A percentile compares a stretch with the other conserved stretches of the same genome.
Conservation (phyloP, 2,888 invertebrate species). For the Stictocephala bisonia region DNA sequence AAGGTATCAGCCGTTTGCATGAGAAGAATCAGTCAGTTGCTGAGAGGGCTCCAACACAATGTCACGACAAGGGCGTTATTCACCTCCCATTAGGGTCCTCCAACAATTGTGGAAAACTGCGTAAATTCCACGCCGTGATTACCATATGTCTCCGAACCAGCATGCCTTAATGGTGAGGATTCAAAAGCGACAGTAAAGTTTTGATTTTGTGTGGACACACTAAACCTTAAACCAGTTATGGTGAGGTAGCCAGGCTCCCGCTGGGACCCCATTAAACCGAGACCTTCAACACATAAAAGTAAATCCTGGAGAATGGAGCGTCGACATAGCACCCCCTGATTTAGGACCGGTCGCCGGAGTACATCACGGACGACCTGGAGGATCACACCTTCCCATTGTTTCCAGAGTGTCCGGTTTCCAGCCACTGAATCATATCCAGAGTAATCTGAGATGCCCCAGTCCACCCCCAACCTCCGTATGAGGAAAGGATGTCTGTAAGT, state of each 20-base stretch:
- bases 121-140: conserved; percentile 25
- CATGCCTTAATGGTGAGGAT: background rate
- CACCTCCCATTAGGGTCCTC: conserved; percentile 19
- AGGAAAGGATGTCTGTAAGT: too few species aligned
- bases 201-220: conserved; percentile 35
- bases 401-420: too few species aligned
- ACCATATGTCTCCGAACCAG: conserved; percentile 1
- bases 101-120: conserved; percentile 36
- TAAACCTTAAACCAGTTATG: conserved; percentile 24
- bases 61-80: too few species aligned
- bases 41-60: too few species aligned
- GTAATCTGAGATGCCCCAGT: too few species aligned
- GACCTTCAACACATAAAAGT: conserved; percentile 20
- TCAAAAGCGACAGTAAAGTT: conserved; percentile 35
- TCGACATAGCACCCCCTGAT: background rate
- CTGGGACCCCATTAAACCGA: conserved; percentile 2
- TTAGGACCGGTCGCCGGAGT: background rate
- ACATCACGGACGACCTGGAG: too few species aligned
- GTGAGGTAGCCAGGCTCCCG: conserved; percentile 20
- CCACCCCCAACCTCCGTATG: too few species aligned
- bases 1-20: too few species aligned
- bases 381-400: too few species aligned
- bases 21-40: too few species aligned
- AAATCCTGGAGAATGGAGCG: conserved; percentile 37
- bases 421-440: too few species aligned